Base-by-base conservation (phyloP, 2,113 vertebrate species). In the Apodemus sylvaticus region DNA sequence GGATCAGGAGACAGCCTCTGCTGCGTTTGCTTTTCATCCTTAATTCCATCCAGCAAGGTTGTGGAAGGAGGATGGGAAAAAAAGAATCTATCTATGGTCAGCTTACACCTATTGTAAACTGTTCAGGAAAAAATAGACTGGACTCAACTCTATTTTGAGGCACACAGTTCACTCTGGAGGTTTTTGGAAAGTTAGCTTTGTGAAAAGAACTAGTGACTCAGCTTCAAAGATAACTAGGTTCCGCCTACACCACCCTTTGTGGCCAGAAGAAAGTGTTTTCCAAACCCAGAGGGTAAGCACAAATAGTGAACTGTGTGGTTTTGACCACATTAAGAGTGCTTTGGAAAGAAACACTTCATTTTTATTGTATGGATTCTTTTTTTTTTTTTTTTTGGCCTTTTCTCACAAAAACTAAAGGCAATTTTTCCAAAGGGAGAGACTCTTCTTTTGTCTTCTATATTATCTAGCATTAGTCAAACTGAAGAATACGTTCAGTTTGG, bases 151-250 rank as follows among this genome's bases (percentile, higher is more conserved):
- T 94, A 74, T 83, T 96, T 92, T 8, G 26, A 39, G 53, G 19
- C 39, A 76, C 48, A n/a, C 42, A n/a, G 83, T 71, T 95, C 53
- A 94, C 60, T 73, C 77, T 42, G 29, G 51, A 71, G 64, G 31
- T 31, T 97, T 96, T 97, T 83, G 92, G 68, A 88, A 88, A 95
- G 95, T 89, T 70, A 91, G 51, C 39, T 95, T 85, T 79, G 24
- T 92, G 96, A 39, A 95, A 92, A 96, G 88, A 94, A 31, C 45
- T 36, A 77, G 76, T 94, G 88, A 92, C 45, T 97, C 78, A 92
- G 2, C 7, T 53, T 90, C 39, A 86, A 79, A 96, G 83, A 36
- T 85, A 92, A 86, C 3, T 90, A 81, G 85, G 42, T 66, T 19
- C 51, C 13, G 1, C 77, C 68, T 39, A 86, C 42, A 16, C 89